Evolutionary conservation across 2,888 invertebrate genomes (phyloP).

Genomic region (Acleris laterana): DNA sequence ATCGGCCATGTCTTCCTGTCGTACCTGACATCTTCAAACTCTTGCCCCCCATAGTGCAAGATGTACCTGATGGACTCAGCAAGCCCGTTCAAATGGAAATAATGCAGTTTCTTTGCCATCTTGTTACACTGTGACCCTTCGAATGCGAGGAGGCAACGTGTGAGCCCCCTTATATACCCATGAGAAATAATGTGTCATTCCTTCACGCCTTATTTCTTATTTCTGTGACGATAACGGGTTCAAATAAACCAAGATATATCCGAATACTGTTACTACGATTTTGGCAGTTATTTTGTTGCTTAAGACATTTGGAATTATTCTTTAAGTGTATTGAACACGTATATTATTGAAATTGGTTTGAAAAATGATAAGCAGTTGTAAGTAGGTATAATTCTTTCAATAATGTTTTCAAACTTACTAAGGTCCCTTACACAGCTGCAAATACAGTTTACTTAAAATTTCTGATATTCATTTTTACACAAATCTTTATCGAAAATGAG

Average conservation of each 20-base stretch:
- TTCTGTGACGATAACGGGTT: conserved; percentile 14
- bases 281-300: neutral
- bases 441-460: too few relatives aligned
- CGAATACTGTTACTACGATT: neutral
- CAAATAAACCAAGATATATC: conserved; percentile 8
- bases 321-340: neutral
- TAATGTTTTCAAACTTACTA: too few relatives aligned
- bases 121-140: conserved; percentile 29
- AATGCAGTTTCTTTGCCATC: conserved; percentile 43
- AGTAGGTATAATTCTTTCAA: too few relatives aligned
- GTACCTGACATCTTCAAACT: conserved; percentile 65
- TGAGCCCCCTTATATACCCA: conserved; percentile 10
- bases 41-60: conserved; percentile 66
- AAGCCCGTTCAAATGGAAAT: conserved; percentile 35
- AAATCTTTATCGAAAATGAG: too few relatives aligned
- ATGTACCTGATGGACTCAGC: conserved; percentile 50
- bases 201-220: neutral
- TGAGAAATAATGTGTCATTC: conserved; percentile 22
- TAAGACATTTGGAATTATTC: neutral
- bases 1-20: conserved; percentile 58
- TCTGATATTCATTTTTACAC: too few relatives aligned
- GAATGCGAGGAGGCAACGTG: neutral
- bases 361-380: too few relatives aligned
- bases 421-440: too few relatives aligned
- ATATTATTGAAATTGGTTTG: too few relatives aligned